These are phyloP conservation scores for Pantherophis alleghaniensis DNA, from an alignment of 2,797 vertebrate genomes.

Conservation along the genomic window DNA sequence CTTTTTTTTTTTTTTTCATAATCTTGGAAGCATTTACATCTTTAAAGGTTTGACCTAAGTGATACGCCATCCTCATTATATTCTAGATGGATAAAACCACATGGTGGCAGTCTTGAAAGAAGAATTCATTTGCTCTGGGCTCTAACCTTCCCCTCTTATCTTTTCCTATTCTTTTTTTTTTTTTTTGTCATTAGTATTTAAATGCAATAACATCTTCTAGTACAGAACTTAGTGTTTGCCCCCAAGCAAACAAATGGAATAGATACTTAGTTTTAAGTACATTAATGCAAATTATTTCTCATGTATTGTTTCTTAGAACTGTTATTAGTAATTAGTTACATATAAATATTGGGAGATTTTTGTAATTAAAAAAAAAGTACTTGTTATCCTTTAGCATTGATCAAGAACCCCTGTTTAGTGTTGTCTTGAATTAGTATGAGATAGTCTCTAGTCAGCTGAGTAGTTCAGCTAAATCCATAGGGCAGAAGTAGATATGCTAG, in stretches of 20 bases:
- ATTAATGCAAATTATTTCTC: not conserved
- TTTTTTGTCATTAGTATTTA: not conserved
- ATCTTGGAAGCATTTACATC: conserved; percentile 2
- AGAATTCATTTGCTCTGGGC: not conserved
- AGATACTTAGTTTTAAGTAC: not conserved
- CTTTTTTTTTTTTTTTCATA: not conserved
- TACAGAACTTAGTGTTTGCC: not conserved
- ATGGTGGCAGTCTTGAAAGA: conserved; percentile 28
- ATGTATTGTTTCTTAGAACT: not conserved
- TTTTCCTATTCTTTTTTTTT: not conserved
- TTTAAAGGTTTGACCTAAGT: not conserved
- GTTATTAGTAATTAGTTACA: not conserved
- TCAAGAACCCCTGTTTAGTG: not conserved
- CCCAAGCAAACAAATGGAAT: fast-evolving
- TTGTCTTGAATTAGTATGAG: not conserved
- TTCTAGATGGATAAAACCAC: conserved; percentile 19
- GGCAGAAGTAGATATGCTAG: not conserved
- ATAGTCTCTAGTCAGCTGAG: not conserved
- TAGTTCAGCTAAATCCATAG: not conserved
- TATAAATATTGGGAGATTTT: not conserved
- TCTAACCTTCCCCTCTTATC: not conserved
- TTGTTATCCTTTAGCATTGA: not conserved
- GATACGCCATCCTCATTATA: not conserved
- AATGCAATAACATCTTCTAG: not conserved
- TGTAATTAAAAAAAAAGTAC: not conserved